These are phyloP conservation scores for Cephalotes varians DNA, from an alignment of 2,888 invertebrate species.

Conservation along the genomic window DNA sequence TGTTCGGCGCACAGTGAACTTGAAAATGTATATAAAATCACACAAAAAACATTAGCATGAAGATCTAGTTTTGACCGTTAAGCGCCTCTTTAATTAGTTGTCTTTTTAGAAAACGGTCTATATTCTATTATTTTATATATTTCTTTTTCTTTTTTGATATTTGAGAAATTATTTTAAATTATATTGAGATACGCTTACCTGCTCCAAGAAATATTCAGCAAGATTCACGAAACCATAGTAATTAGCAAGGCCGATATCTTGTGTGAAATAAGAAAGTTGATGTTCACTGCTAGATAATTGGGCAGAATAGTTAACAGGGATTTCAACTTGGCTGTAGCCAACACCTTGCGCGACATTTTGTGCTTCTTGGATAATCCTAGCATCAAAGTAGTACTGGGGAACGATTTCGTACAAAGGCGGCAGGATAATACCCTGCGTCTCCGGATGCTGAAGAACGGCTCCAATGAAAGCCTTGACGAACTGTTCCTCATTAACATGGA, in stretches of 20 bases:
- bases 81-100: too few relatives aligned
- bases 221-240: slow-evolving; percentile 89
- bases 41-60: too few relatives aligned
- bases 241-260: slow-evolving; percentile 90
- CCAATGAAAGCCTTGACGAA: slow-evolving; percentile 88
- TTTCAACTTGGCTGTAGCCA: slow-evolving; percentile 86
- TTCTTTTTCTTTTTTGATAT: neutral
- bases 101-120: too few relatives aligned
- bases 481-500: slow-evolving; percentile 90
- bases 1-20: too few relatives aligned
- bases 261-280: slow-evolving; percentile 89
- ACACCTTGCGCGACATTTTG: slow-evolving; percentile 75
- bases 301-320: slow-evolving; percentile 89
- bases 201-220: slow-evolving; percentile 85
- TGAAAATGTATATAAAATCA: too few relatives aligned
- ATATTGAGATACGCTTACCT: slow-evolving; percentile 35
- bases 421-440: slow-evolving; percentile 89
- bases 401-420: slow-evolving; percentile 91
- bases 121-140: too few relatives aligned
- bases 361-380: slow-evolving; percentile 89
- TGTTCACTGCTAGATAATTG: slow-evolving; percentile 87
- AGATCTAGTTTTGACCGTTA: too few relatives aligned
- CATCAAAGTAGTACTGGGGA: slow-evolving; percentile 91
- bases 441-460: slow-evolving; percentile 89
- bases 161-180: neutral